A percentile compares a stretch with the other conserved stretches of the same genome.
phyloP scores from a whole-genome alignment of 1,140 invertebrate genomes.

The Hydropsyche tenuis region DNA sequence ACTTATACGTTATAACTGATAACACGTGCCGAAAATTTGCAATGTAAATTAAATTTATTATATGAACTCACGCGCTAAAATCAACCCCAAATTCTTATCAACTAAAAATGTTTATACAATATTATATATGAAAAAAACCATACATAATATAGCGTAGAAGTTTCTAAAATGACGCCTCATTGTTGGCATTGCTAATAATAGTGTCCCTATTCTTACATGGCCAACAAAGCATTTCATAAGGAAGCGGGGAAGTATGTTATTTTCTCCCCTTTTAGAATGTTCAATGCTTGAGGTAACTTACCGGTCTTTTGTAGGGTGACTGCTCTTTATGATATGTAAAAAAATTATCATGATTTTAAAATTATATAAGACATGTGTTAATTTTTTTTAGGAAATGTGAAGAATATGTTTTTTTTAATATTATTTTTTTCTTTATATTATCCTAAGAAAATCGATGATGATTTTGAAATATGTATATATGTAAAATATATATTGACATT shows the following conservation, averaged over 20 bases:
- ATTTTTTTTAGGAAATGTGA: too few relatives aligned
- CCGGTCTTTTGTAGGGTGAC: conserved; percentile 20
- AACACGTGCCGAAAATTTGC: too few relatives aligned
- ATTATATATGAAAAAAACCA: too few relatives aligned
- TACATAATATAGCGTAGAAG: too few relatives aligned
- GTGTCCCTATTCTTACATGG: conserved; percentile 14
- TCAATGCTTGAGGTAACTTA: conserved; percentile 27
- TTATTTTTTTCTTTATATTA: neutral
- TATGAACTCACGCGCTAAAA: too few relatives aligned
- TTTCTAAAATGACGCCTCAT: neutral
- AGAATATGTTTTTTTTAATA: conserved; percentile 1
- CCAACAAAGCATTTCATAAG: conserved; percentile 27
- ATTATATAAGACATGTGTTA: neutral
- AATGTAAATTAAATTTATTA: too few relatives aligned
- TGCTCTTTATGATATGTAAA: neutral
- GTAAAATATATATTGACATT: too few relatives aligned
- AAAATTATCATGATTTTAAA: neutral
- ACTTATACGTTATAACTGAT: too few relatives aligned
- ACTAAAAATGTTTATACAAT: too few relatives aligned
- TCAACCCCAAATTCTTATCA: too few relatives aligned
- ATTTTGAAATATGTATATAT: too few relatives aligned
- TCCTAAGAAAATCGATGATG: neutral
- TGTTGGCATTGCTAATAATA: conserved; percentile 25
- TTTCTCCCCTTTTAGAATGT: conserved; percentile 19
- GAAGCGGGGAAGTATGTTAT: conserved; percentile 31